A percentile compares a stretch with the other conserved stretches of the same genome.
These are phyloP conservation scores for Pardalotus punctatus DNA, from an alignment of 2,113 vertebrate species.

Conservation along the genomic window DNA sequence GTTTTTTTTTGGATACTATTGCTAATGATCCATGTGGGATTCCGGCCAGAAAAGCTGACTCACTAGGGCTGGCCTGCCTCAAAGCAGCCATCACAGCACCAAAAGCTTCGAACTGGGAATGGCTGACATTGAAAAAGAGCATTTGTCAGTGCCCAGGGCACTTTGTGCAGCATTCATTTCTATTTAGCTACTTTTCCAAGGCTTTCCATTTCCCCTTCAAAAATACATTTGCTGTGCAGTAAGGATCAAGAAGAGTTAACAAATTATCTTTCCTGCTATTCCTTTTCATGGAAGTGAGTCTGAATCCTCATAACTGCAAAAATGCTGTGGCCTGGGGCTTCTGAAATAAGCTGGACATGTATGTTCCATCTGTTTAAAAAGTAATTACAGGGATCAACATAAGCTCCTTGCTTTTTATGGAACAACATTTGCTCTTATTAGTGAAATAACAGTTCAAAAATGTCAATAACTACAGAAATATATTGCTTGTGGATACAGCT, in stretches of 20 bases:
- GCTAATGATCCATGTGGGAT: background rate
- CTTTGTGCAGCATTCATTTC: background rate
- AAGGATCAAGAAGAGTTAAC: background rate
- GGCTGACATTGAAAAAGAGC: background rate
- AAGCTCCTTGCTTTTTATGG: slow-evolving; percentile 25
- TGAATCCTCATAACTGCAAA: background rate
- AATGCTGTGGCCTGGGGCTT: background rate
- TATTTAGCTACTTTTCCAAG: background rate
- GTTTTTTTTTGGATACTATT: background rate
- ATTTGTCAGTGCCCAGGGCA: background rate
- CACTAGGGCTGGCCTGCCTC: background rate
- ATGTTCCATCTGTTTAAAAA: slow-evolving; percentile 9
- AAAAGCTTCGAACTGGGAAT: background rate
- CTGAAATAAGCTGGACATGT: background rate
- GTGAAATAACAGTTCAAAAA: background rate
- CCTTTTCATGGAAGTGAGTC: background rate
- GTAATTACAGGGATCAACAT: slow-evolving; percentile 29
- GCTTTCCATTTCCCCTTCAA: background rate
- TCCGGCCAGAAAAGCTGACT: slow-evolving; percentile 11
- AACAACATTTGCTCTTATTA: slow-evolving; percentile 14
- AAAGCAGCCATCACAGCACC: background rate
- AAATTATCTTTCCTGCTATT: background rate
- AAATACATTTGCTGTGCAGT: background rate
- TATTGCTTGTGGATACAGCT: background rate
- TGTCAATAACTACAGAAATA: background rate